These are phyloP conservation scores for Thelaira solivaga DNA, from an alignment of 2,888 invertebrate genomes.

Conservation along the genomic window DNA sequence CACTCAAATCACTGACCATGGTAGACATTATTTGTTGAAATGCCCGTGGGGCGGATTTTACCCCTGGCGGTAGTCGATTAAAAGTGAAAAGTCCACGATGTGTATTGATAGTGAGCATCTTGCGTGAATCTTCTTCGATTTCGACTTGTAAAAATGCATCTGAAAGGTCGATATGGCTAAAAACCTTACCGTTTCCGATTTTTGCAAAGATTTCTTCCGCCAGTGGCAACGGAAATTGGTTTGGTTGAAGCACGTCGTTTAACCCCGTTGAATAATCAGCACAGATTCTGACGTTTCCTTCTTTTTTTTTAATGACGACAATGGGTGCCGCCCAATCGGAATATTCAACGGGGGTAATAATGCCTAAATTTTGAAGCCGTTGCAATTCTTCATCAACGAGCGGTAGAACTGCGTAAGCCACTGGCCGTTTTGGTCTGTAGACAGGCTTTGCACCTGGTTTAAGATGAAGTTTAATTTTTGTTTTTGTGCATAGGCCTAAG, in stretches of 20 bases:
- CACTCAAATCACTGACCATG: no score
- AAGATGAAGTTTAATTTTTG: no score
- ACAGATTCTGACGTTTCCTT: no score
- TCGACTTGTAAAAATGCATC: not conserved
- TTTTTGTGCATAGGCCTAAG: no score
- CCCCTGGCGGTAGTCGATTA: slow-evolving; percentile 52
- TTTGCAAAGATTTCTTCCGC: not conserved
- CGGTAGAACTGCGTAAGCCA: no score
- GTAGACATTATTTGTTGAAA: slow-evolving; percentile 8
- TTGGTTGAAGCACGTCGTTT: not conserved
- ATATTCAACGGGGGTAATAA: no score
- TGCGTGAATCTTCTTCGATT: slow-evolving; percentile 2
- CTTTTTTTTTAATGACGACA: no score
- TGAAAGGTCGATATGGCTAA: not conserved
- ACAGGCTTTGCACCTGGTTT: no score
- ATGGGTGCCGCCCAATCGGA: no score
- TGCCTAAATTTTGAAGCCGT: no score
- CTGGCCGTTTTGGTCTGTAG: no score
- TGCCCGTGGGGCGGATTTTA: slow-evolving; percentile 57
- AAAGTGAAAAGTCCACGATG: slow-evolving; percentile 46
- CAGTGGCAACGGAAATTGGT: not conserved
- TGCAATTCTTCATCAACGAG: no score
- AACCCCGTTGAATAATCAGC: not conserved
- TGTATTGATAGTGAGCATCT: slow-evolving; percentile 14
- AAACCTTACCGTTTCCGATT: not conserved